Percentiles rank a stretch among this genome's conserved stretches.
Conservation (phyloP, 2,797 vertebrate genomes). For the Prionace glauca region DNA sequence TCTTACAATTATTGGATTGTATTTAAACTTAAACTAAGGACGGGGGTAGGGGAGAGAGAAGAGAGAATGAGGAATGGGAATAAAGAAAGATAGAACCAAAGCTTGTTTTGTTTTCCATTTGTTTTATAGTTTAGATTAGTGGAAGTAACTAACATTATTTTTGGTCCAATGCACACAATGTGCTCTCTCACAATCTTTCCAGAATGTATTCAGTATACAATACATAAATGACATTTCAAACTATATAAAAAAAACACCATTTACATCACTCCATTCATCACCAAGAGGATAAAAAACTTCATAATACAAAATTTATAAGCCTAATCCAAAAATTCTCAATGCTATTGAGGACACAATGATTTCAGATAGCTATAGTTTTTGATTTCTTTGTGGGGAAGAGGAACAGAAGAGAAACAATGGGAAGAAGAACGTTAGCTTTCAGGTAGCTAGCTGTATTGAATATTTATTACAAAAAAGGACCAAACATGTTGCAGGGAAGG, state of each 20-base stretch:
- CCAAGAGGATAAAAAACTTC: background rate
- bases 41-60: background rate
- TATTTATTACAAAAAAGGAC: background rate
- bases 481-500: background rate
- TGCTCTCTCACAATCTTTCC: background rate
- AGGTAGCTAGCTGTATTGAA: background rate
- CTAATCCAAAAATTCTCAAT: background rate
- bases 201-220: conserved; percentile 5
- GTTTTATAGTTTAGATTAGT: background rate
- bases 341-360: background rate
- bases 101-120: background rate
- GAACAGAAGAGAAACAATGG: background rate
- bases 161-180: background rate
- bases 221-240: conserved; percentile 6
- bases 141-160: background rate
- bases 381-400: background rate
- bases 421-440: background rate
- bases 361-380: background rate
- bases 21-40: background rate
- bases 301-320: background rate
- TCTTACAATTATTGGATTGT: background rate
- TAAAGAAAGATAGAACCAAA: background rate
- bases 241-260: background rate
- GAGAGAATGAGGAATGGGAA: background rate
- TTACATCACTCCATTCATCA: background rate